phyloP scores from a whole-genome alignment of 2,797 vertebrate species.

The Acomys russatus region DNA sequence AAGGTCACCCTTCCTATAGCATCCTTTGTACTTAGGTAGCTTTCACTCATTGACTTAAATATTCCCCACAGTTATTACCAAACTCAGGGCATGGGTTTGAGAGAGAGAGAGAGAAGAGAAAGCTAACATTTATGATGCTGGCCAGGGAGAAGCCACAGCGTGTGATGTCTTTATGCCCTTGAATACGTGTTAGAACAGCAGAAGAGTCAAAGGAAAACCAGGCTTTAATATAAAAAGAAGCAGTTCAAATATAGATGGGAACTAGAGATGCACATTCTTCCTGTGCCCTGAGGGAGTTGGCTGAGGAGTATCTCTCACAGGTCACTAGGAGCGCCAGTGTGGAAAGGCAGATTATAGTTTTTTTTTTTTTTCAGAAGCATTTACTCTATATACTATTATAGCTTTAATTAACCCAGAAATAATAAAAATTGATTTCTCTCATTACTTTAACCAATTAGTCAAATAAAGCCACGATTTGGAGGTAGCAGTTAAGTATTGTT shows the following conservation, averaged over 20 bases:
- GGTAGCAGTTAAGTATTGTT: constrained; percentile 16
- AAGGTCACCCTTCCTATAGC: neutral
- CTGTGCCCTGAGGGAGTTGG: neutral
- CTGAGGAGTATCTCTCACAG: neutral
- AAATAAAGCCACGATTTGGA: constrained; percentile 39
- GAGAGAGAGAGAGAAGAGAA: constrained; percentile 51
- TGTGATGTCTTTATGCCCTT: constrained; percentile 40
- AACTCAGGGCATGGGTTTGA: neutral
- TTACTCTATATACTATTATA: neutral
- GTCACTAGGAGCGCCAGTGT: neutral
- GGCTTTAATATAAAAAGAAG: constrained; percentile 19
- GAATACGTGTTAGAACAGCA: constrained; percentile 55
- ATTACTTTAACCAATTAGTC: constrained; percentile 26
- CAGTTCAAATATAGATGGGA: constrained; percentile 55
- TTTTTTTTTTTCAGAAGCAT: neutral
- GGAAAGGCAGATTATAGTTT: neutral
- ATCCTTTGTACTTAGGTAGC: neutral
- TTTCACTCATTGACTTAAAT: constrained; percentile 18
- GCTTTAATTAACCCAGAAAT: constrained; percentile 63
- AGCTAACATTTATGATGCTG: constrained; percentile 25
- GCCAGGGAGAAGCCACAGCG: neutral
- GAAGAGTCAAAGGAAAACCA: constrained; percentile 19
- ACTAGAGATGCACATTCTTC: neutral
- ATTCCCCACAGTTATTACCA: constrained; percentile 38
- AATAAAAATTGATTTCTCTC: constrained; percentile 50